These are phyloP conservation scores for Chaetodon auriga DNA, from an alignment of 2,113 vertebrate genomes.

Conservation along the genomic window DNA sequence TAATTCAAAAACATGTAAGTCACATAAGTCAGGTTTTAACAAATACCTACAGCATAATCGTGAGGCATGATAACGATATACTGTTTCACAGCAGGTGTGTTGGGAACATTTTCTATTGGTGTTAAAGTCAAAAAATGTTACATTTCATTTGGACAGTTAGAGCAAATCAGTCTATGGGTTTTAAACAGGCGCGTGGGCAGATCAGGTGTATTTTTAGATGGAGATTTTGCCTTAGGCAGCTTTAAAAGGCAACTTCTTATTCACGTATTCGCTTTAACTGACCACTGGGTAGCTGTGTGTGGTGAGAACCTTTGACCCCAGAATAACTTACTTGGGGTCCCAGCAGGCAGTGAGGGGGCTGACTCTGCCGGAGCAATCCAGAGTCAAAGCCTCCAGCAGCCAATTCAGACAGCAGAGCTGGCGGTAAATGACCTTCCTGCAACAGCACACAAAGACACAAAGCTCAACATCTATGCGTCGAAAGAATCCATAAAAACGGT, in stretches of 20 bases:
- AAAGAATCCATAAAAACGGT: background rate
- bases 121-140: background rate
- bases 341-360: slow-evolving; percentile 81
- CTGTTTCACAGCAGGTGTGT: background rate
- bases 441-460: slow-evolving; percentile 24
- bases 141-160: background rate
- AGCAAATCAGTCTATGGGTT: background rate
- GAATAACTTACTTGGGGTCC: slow-evolving; percentile 63
- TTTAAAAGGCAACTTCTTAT: slow-evolving; percentile 16
- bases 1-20: background rate
- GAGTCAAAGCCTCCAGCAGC: slow-evolving; percentile 84
- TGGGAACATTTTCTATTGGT: background rate
- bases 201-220: background rate
- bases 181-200: background rate
- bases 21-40: background rate
- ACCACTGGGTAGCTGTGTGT: slow-evolving; percentile 1
- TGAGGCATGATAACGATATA: background rate
- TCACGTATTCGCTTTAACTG: background rate
- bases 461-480: background rate
- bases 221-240: background rate
- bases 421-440: slow-evolving; percentile 80
- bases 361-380: slow-evolving; percentile 64
- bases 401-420: slow-evolving; percentile 87
- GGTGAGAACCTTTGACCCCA: slow-evolving; percentile 15
- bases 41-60: background rate